These are phyloP conservation scores for Parapsyche elsis DNA, from an alignment of 1,140 invertebrate genomes.

Conservation along the genomic window DNA sequence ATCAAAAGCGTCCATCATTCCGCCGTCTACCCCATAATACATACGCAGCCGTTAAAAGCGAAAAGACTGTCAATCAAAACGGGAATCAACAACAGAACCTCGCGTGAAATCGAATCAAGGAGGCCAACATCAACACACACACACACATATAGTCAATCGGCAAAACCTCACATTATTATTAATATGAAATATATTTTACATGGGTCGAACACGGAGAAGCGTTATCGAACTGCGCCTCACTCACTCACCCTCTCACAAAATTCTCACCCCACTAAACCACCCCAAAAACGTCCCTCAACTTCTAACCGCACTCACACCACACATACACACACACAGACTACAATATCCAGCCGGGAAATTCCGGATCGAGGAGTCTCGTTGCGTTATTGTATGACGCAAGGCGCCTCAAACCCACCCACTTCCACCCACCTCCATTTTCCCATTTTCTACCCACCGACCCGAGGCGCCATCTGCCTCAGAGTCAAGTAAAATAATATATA, in stretches of 20 bases:
- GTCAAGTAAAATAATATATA: conserved; percentile 45
- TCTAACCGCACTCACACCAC: neutral
- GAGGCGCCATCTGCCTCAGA: conserved; percentile 29
- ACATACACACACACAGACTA: neutral
- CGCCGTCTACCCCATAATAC: too few relatives aligned
- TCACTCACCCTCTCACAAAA: neutral
- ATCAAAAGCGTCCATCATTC: too few relatives aligned
- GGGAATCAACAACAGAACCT: too few relatives aligned
- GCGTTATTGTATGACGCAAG: neutral
- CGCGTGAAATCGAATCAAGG: too few relatives aligned
- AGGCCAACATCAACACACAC: too few relatives aligned
- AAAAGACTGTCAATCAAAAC: neutral
- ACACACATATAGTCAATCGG: too few relatives aligned
- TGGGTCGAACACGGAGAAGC: neutral
- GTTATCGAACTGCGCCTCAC: neutral
- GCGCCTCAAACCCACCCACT: too few relatives aligned
- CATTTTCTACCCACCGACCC: neutral
- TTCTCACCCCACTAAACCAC: neutral
- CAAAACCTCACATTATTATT: too few relatives aligned
- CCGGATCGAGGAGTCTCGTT: neutral
- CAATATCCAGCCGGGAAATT: neutral
- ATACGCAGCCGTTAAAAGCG: neutral
- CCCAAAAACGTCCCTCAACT: neutral
- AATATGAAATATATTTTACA: neutral
- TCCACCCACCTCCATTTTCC: neutral